Evolutionary conservation across 2,888 invertebrate genomes (phyloP).

Genomic region (Aspidapion aeneum): DNA sequence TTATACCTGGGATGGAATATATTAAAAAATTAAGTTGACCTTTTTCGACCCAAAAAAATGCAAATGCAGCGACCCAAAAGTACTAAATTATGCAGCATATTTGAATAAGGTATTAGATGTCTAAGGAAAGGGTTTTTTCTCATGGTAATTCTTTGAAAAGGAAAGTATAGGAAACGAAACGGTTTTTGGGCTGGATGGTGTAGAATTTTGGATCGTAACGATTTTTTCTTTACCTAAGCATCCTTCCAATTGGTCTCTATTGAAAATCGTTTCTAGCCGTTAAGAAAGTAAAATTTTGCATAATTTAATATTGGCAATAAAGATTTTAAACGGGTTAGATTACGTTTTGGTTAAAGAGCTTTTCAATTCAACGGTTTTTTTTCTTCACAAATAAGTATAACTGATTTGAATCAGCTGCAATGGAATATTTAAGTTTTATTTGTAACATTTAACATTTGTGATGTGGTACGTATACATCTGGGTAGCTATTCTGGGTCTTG

Average conservation of each 20-base stretch:
- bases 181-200: slow-evolving; percentile 27
- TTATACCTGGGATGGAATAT: slow-evolving; percentile 42
- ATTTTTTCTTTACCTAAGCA: slow-evolving; percentile 22
- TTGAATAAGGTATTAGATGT: slow-evolving; percentile 43
- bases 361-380: not conserved
- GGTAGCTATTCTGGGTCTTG: no score
- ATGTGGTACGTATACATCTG: no score
- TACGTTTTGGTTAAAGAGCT: not conserved
- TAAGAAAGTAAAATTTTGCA: slow-evolving; percentile 22
- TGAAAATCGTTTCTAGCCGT: slow-evolving; percentile 14
- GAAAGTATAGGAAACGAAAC: slow-evolving; percentile 26
- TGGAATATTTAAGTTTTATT: no score
- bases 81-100: slow-evolving; percentile 47
- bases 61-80: slow-evolving; percentile 44
- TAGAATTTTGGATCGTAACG: slow-evolving; percentile 27
- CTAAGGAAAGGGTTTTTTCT: slow-evolving; percentile 40
- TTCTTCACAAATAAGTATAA: no score
- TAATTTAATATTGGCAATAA: slow-evolving; percentile 14
- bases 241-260: slow-evolving; percentile 1
- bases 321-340: not conserved
- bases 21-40: slow-evolving; percentile 44
- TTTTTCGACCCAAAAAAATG: slow-evolving; percentile 43
- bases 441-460: no score
- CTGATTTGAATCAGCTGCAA: no score
- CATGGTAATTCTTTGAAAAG: slow-evolving; percentile 31